phyloP scores from a whole-genome alignment of 2,113 vertebrate genomes.

The Nannospalax galili region DNA sequence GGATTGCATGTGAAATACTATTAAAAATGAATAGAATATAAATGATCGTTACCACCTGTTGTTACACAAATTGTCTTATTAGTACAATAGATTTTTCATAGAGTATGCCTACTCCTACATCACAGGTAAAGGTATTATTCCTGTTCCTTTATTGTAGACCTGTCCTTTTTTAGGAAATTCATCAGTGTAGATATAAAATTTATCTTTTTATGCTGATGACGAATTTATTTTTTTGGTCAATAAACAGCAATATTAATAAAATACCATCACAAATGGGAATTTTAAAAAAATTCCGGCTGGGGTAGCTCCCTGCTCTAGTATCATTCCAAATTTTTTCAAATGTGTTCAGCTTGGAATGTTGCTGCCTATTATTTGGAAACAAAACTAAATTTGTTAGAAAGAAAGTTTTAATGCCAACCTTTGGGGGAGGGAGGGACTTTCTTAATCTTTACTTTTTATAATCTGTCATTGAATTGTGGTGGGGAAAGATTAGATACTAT shows the following conservation, averaged over 20 bases:
- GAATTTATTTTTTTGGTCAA: constrained; percentile 74
- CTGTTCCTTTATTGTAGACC: constrained; percentile 50
- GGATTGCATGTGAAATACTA: constrained; percentile 78
- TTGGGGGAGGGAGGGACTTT: constrained; percentile 67
- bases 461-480: constrained; percentile 48
- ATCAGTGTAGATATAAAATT: constrained; percentile 62
- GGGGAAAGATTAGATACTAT: constrained; percentile 58
- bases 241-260: constrained; percentile 72
- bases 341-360: constrained; percentile 82
- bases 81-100: constrained; percentile 66
- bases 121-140: not conserved
- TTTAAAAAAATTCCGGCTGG: constrained; percentile 76
- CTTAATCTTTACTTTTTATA: constrained; percentile 75
- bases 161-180: constrained; percentile 62
- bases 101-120: constrained; percentile 52
- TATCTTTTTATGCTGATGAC: constrained; percentile 71
- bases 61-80: constrained; percentile 69
- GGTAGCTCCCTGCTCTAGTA: constrained; percentile 82
- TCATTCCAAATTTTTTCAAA: constrained; percentile 78
- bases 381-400: constrained; percentile 87
- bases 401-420: constrained; percentile 93
- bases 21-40: constrained; percentile 60
- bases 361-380: constrained; percentile 89
- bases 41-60: constrained; percentile 54
- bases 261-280: constrained; percentile 54